Evolutionary conservation across 53 echinoderm and acorn worm species (phyloP), one percentile per base, ranked within the genome.

Genomic region (Echinarachnius parma): DNA sequence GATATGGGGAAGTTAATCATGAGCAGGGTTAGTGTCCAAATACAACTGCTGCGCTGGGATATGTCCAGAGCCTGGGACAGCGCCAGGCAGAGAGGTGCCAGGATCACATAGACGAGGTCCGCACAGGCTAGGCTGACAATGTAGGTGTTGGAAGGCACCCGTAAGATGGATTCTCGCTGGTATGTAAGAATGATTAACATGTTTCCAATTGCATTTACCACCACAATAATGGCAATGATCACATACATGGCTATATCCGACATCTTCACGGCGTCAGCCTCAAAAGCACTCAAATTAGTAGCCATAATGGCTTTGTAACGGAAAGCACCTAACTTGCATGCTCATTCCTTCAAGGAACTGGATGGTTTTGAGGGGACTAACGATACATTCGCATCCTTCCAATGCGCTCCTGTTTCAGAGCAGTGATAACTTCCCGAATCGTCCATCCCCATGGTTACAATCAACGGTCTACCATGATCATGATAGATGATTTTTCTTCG

Each of bases 91-190:
- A 69, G 10, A 8, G 70, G 70, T 31, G 70, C 70, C 31, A 69
- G 53, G 18, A 69, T 34, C 1, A 69, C 70, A 53, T 69, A 69
- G 27, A 69, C 33, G 32, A 69, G 70, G 53, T 69, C 70, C 28
- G 70, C 70, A 23, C 52, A 69, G 3, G 70, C 70, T 9, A 69
- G 70, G 53, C 70, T 69, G 23, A 69, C 70, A 34, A 69, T 69
- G 10, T 69, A 69, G 15, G 70, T 69, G 28, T 69, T 69, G 9
- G 70, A 52, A 5, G 70, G 70, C 54, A 69, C 70, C 24, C 53
- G 34, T 21, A 69, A 34, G 34, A 69, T 53, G 54, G 53, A 53
- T 28, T 69, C 70, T 34, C 70, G 21, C 53, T 69, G 70, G 53
- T 69, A 69, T 20, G 70, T 69, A 53, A 69, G 53, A 34, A 69